These are phyloP conservation scores for Cephus nigrinus DNA, from an alignment of 2,888 invertebrate genomes.

Conservation along the genomic window DNA sequence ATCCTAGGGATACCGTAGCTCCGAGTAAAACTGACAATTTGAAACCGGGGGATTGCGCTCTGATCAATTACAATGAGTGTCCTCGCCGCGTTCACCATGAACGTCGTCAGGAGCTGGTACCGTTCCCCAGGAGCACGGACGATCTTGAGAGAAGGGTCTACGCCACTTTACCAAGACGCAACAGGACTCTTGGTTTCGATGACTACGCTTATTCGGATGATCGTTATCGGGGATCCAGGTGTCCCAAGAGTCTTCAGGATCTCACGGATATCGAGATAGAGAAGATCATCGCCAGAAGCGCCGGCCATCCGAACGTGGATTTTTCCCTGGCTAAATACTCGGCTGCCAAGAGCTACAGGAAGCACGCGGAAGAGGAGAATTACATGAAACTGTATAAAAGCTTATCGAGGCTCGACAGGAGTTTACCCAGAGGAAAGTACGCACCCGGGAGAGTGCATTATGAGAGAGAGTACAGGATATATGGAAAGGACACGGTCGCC, in stretches of 20 bases:
- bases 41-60: not conserved
- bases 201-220: conserved; percentile 35
- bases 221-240: conserved; percentile 37
- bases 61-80: not conserved
- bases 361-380: conserved; percentile 42
- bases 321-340: not conserved
- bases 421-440: conserved; percentile 42
- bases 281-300: conserved; percentile 45
- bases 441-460: conserved; percentile 62
- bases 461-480: conserved; percentile 62
- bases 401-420: conserved; percentile 45
- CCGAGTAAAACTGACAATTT: not conserved
- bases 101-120: conserved; percentile 12
- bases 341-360: conserved; percentile 19
- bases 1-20: not conserved
- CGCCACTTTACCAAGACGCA: conserved; percentile 51
- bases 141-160: conserved; percentile 29
- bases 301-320: conserved; percentile 14
- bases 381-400: conserved; percentile 49
- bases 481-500: conserved; percentile 63
- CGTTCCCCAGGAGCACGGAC: not conserved
- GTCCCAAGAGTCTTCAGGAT: conserved; percentile 57
- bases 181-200: conserved; percentile 42
- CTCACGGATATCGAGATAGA: conserved; percentile 58
- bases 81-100: not conserved